These are phyloP conservation scores for Polyploca ridens DNA, from an alignment of 2,888 invertebrate species.

Conservation along the genomic window DNA sequence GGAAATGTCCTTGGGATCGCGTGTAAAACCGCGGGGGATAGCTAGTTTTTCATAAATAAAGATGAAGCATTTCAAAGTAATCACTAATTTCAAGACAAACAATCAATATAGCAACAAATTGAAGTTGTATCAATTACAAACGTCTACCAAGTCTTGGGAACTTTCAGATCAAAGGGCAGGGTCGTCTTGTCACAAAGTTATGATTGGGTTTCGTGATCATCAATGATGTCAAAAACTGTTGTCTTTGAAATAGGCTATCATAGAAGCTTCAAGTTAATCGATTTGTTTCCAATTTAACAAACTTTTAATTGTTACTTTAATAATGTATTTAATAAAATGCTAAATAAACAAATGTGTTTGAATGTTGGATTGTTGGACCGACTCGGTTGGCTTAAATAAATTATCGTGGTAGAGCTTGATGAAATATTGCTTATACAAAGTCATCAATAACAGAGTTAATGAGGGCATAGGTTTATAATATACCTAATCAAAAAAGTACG, in stretches of 20 bases:
- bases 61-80: background rate
- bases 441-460: too few species aligned
- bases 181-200: constrained; percentile 21
- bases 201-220: constrained; percentile 36
- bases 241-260: constrained; percentile 12
- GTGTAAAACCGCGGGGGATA: background rate
- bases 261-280: background rate
- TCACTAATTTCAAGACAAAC: background rate
- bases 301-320: too few species aligned
- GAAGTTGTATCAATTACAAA: constrained; percentile 2
- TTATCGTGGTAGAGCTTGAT: too few species aligned
- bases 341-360: too few species aligned
- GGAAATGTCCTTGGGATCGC: too few species aligned
- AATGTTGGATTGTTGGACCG: too few species aligned
- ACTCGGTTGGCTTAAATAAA: too few species aligned
- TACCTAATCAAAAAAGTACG: too few species aligned
- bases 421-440: too few species aligned
- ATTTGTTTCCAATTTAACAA: background rate
- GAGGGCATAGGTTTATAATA: too few species aligned
- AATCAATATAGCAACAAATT: background rate
- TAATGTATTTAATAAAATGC: too few species aligned
- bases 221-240: constrained; percentile 35
- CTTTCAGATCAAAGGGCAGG: constrained; percentile 26
- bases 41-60: background rate
- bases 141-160: background rate